A percentile compares a stretch with the other conserved stretches of the same genome.
phyloP scores from a whole-genome alignment of 2,888 invertebrate genomes.

The Homarus gammarus region DNA sequence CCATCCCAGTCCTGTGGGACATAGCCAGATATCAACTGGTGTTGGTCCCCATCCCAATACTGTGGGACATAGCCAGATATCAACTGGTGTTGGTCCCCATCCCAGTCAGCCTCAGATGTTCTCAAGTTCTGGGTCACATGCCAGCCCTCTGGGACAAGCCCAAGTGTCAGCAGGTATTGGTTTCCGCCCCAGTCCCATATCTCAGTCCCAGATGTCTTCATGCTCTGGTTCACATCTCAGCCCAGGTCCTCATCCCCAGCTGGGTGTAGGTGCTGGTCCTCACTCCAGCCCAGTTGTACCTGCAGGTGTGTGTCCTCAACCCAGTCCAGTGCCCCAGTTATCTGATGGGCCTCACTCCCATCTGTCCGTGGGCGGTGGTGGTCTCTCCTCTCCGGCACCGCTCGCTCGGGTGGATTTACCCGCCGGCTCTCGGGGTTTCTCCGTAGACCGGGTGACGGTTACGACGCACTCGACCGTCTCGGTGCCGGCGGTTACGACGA shows the following conservation, averaged over 20 bases:
- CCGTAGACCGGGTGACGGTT: neutral
- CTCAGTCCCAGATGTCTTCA: slow-evolving; percentile 15
- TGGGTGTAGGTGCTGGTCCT: neutral
- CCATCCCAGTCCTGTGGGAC: slow-evolving; percentile 16
- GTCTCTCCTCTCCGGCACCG: no score
- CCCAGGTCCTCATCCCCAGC: slow-evolving; percentile 5
- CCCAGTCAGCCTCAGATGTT: slow-evolving; percentile 11
- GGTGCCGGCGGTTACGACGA: slow-evolving; percentile 26
- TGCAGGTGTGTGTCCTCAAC: slow-evolving; percentile 2
- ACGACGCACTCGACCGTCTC: slow-evolving; percentile 7
- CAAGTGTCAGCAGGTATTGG: neutral
- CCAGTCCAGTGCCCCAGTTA: slow-evolving; percentile 19
- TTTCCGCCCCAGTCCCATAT: neutral
- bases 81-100: neutral
- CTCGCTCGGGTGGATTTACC: no score
- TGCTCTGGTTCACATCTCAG: neutral
- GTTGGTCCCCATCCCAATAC: slow-evolving; percentile 16
- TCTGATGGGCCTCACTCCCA: neutral
- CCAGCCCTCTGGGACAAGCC: neutral
- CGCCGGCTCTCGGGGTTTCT: no score
- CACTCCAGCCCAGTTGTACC: slow-evolving; percentile 13
- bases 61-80: neutral
- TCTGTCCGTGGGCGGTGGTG: neutral
- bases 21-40: neutral
- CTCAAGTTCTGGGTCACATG: neutral